Evolutionary conservation across 2,888 invertebrate genomes (phyloP).

Genomic region (Taenaris catops): DNA sequence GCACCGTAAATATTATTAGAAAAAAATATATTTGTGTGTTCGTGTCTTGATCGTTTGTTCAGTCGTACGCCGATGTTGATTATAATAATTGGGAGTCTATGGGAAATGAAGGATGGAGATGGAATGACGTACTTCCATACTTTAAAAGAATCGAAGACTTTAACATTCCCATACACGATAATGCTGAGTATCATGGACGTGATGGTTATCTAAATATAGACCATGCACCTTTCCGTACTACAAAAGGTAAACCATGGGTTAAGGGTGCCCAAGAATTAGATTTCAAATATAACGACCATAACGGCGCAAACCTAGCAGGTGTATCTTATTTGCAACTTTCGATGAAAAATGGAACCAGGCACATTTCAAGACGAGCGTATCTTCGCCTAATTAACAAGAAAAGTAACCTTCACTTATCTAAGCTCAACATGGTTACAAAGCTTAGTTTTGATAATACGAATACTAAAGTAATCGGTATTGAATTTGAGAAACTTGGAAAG

Average conservation of each 20-base stretch:
- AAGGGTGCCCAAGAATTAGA: slow-evolving; percentile 81
- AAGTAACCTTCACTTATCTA: slow-evolving; percentile 81
- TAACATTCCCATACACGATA: slow-evolving; percentile 74
- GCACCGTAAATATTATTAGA: too few species aligned
- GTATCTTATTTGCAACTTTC: slow-evolving; percentile 81
- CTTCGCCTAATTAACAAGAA: slow-evolving; percentile 79
- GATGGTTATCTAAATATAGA: slow-evolving; percentile 80
- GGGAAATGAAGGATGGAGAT: slow-evolving; percentile 88
- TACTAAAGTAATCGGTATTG: slow-evolving; percentile 80
- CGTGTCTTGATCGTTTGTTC: too few species aligned
- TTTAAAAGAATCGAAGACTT: slow-evolving; percentile 89
- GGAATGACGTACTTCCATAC: slow-evolving; percentile 85
- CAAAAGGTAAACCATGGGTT: slow-evolving; percentile 77
- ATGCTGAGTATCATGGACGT: slow-evolving; percentile 73
- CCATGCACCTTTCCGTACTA: slow-evolving; percentile 70
- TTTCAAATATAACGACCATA: slow-evolving; percentile 80
- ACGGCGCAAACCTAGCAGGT: slow-evolving; percentile 81
- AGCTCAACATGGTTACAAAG: slow-evolving; percentile 79
- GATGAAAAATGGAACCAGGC: slow-evolving; percentile 82
- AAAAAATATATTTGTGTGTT: too few species aligned
- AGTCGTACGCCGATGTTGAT: too few species aligned
- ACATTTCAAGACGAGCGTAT: slow-evolving; percentile 84
- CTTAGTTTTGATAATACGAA: slow-evolving; percentile 76
- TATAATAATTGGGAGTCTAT: slow-evolving; percentile 87
- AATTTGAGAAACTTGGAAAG: slow-evolving; percentile 72